These are phyloP conservation scores for Helleia helle DNA, from an alignment of 2,888 invertebrate genomes.

Conservation along the genomic window DNA sequence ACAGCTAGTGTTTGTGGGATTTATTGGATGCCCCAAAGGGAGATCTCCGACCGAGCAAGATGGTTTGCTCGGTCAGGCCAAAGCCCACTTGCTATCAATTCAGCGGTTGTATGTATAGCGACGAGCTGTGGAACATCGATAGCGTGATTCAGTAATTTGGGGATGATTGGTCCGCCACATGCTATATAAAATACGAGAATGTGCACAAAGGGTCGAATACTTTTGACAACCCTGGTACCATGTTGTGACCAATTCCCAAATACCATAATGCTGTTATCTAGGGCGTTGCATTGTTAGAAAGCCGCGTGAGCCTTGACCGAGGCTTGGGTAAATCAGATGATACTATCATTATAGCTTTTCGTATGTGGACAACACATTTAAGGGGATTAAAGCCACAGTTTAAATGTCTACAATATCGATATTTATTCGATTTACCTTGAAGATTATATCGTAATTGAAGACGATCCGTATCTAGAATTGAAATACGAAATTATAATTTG, in stretches of 20 bases:
- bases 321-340: constrained; percentile 18
- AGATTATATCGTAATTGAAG: neutral
- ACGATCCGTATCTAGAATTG: neutral
- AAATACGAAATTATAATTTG: neutral
- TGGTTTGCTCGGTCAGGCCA: too few relatives aligned
- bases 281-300: constrained; percentile 22
- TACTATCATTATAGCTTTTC: neutral
- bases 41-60: too few relatives aligned
- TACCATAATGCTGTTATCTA: constrained; percentile 33
- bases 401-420: neutral
- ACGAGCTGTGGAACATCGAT: too few relatives aligned
- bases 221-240: constrained; percentile 35
- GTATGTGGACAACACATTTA: constrained; percentile 1
- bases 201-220: neutral
- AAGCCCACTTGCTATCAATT: too few relatives aligned
- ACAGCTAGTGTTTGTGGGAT: too few relatives aligned
- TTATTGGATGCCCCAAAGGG: too few relatives aligned
- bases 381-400: neutral
- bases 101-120: too few relatives aligned
- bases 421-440: constrained; percentile 3
- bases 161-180: too few relatives aligned
- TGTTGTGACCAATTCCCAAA: constrained; percentile 39
- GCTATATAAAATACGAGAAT: neutral
- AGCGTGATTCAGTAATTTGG: too few relatives aligned
- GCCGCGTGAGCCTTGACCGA: constrained; percentile 19